Percentiles rank a stretch among this genome's conserved stretches.
Conservation (phyloP, 2,888 invertebrate genomes). For the Campaea margaritaria region DNA sequence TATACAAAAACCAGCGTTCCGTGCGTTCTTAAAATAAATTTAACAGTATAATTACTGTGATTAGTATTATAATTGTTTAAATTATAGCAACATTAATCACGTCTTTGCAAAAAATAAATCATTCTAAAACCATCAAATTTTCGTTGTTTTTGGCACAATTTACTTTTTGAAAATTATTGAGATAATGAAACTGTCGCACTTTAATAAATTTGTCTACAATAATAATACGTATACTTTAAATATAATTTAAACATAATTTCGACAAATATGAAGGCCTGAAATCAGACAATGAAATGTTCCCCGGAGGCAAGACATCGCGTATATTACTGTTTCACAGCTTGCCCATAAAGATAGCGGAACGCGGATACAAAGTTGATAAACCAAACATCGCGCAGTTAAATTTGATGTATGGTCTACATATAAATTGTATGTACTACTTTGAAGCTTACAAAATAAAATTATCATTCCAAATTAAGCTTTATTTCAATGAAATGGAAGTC, state of each 20-base stretch:
- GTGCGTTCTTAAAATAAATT: no score
- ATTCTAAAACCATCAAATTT: no score
- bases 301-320: slow-evolving; percentile 48
- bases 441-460: neutral
- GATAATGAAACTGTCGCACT: no score
- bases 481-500: neutral
- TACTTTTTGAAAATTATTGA: no score
- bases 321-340: slow-evolving; percentile 54
- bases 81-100: no score
- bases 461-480: neutral
- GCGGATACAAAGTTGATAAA: slow-evolving; percentile 61
- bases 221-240: neutral
- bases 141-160: no score
- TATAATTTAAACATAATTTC: slow-evolving; percentile 9
- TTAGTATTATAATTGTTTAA: no score
- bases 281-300: slow-evolving; percentile 49
- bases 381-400: slow-evolving; percentile 57
- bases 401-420: slow-evolving; percentile 54
- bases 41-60: no score
- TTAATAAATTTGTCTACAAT: no score
- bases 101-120: no score
- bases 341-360: slow-evolving; percentile 57
- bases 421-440: slow-evolving; percentile 37
- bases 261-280: slow-evolving; percentile 23
- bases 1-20: no score